These are phyloP conservation scores for Papilio glaucus DNA, from an alignment of 1,140 invertebrate species.

Conservation along the genomic window DNA sequence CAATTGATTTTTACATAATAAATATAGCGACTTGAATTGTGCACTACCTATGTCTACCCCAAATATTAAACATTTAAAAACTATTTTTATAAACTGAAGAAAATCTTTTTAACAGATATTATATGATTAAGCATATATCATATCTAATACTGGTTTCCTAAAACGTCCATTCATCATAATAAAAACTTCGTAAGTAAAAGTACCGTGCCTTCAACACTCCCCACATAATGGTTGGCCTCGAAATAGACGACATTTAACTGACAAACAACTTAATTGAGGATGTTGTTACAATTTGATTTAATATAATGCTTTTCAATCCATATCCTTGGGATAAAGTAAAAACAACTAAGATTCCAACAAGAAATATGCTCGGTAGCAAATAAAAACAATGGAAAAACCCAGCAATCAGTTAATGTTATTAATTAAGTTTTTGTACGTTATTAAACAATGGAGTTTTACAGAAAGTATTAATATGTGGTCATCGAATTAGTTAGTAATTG, in stretches of 20 bases:
- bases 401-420: neutral
- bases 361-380: too few species aligned
- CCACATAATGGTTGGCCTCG: neutral
- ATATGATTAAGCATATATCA: neutral
- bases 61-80: neutral
- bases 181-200: conserved; percentile 16
- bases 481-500: neutral
- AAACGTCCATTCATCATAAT: conserved; percentile 33
- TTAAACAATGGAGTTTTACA: neutral
- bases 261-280: conserved; percentile 32
- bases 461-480: neutral
- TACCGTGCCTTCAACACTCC: conserved; percentile 7
- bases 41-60: too few species aligned
- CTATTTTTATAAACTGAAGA: neutral
- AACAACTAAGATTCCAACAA: neutral
- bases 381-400: neutral
- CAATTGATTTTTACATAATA: too few species aligned
- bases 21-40: too few species aligned
- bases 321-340: conserved; percentile 5
- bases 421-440: neutral
- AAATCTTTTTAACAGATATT: neutral
- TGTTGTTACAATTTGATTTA: conserved; percentile 37
- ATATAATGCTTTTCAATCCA: conserved; percentile 31
- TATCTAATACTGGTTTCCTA: neutral
- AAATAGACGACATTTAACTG: conserved; percentile 31